phyloP scores from a whole-genome alignment of 2,113 vertebrate species.

The Epinephelus moara region DNA sequence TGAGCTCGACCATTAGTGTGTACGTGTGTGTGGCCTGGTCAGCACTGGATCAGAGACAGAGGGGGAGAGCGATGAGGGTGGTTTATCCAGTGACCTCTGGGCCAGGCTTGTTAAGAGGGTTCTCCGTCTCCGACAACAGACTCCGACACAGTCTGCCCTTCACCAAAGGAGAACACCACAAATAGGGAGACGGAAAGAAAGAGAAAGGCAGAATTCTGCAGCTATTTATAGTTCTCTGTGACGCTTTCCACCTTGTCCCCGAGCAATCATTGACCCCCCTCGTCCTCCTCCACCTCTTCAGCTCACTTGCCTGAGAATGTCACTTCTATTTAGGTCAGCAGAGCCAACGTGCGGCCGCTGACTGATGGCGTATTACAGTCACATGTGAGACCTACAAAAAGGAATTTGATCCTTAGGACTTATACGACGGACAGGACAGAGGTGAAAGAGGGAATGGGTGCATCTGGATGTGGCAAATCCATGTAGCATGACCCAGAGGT shows the following conservation, averaged over 20 bases:
- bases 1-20: conserved; percentile 63
- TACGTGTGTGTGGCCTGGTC: conserved; percentile 65
- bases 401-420: conserved; percentile 53
- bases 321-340: conserved; percentile 81
- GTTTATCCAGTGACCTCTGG: conserved; percentile 68
- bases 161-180: conserved; percentile 52
- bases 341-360: conserved; percentile 45
- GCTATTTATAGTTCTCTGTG: conserved; percentile 69
- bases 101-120: conserved; percentile 70
- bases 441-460: conserved; percentile 27
- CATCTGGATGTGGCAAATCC: conserved; percentile 28
- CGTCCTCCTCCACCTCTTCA: conserved; percentile 54
- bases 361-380: conserved; percentile 48
- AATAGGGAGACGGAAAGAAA: conserved; percentile 24
- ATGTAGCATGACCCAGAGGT: conserved; percentile 23
- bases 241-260: conserved; percentile 66
- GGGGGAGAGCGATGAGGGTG: conserved; percentile 56
- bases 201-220: conserved; percentile 33
- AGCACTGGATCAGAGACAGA: conserved; percentile 57
- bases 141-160: conserved; percentile 61
- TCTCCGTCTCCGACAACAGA: conserved; percentile 54
- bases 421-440: conserved; percentile 27
- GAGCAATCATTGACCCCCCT: conserved; percentile 62
- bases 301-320: conserved; percentile 70
- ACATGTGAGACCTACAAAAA: conserved; percentile 54